A percentile compares a stretch with the other conserved stretches of the same genome.
Evolutionary conservation across 2,113 vertebrate genomes (phyloP).

Genomic region (Charina bottae): DNA sequence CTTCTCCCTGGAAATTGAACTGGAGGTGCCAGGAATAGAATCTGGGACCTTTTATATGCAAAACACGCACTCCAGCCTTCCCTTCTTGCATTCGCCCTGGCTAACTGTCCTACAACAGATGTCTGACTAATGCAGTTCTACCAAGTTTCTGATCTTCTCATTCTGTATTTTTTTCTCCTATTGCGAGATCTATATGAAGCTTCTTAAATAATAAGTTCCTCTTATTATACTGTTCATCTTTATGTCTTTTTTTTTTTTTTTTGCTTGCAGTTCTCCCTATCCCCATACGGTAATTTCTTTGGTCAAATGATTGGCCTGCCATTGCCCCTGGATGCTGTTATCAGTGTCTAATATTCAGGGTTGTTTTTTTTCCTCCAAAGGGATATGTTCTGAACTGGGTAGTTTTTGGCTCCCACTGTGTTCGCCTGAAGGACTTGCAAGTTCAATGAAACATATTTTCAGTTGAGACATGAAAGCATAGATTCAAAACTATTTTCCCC

Average conservation of each 20-base stretch:
- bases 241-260: neutral
- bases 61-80: neutral
- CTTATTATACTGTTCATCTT: neutral
- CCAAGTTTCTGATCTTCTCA: neutral
- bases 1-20: neutral
- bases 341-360: neutral
- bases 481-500: neutral
- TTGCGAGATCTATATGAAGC: neutral
- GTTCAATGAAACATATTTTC: neutral
- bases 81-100: neutral
- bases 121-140: neutral
- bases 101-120: neutral
- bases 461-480: neutral
- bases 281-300: neutral
- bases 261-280: no score
- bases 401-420: neutral
- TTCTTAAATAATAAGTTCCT: neutral
- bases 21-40: neutral
- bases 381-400: neutral
- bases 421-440: neutral
- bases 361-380: neutral
- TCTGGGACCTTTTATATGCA: neutral
- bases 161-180: neutral
- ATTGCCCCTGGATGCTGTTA: neutral
- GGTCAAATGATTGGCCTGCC: neutral